A percentile compares a stretch with the other conserved stretches of the same genome.
Conservation (phyloP, 2,113 vertebrate species). For the Hyla sarda region DNA sequence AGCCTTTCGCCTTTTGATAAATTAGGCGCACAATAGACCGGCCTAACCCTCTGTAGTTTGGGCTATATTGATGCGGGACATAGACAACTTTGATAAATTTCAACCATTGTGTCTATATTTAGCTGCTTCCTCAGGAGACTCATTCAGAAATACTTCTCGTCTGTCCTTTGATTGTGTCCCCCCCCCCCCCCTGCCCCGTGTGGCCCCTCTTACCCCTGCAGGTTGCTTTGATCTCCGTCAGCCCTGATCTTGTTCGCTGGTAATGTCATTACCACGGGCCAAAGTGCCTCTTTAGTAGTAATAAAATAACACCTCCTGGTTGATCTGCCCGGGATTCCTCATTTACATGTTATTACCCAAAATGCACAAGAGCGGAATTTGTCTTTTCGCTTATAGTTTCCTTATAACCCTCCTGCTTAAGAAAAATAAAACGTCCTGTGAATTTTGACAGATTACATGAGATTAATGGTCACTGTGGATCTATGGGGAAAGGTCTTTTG, state of each 20-base stretch:
- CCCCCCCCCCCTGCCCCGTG: neutral
- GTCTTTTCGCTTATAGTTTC: neutral
- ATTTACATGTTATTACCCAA: slow-evolving; percentile 25
- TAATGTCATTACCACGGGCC: neutral
- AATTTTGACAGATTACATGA: neutral
- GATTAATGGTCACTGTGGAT: neutral
- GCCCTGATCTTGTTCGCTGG: neutral
- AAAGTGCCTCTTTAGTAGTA: no score
- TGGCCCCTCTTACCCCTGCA: neutral
- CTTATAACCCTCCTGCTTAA: neutral
- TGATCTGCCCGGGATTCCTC: neutral
- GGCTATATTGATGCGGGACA: no score
- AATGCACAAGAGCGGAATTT: neutral
- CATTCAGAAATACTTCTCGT: neutral
- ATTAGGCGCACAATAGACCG: no score
- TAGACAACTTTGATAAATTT: no score
- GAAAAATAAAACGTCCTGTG: neutral
- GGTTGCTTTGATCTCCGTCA: slow-evolving; percentile 7
- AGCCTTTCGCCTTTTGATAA: no score
- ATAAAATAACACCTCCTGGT: neutral
- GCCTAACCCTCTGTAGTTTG: no score
- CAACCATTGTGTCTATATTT: no score
- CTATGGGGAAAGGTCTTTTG: neutral
- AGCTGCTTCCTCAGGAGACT: neutral
- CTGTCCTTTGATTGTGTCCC: neutral